Conservation (phyloP, 2,113 vertebrate genomes). For the Montifringilla adamsi region DNA sequence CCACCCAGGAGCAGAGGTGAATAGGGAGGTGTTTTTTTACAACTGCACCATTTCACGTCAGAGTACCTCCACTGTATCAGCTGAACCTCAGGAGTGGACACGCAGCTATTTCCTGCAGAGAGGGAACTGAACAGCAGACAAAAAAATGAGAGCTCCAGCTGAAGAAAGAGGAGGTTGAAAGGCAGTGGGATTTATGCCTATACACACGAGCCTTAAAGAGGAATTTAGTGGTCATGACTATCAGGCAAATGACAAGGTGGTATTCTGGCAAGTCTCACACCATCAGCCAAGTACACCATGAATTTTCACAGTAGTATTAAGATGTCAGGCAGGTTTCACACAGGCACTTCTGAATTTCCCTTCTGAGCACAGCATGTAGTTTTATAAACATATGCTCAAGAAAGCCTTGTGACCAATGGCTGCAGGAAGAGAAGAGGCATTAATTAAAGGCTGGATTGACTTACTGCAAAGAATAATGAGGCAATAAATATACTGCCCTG, state of each 20-base stretch:
- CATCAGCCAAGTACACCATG: neutral
- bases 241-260: neutral
- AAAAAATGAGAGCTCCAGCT: neutral
- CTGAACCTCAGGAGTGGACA: neutral
- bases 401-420: neutral
- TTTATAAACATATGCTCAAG: slow-evolving; percentile 26
- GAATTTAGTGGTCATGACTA: neutral
- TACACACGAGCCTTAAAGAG: neutral
- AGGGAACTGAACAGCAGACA: neutral
- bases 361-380: neutral
- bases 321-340: slow-evolving; percentile 24
- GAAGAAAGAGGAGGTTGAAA: neutral
- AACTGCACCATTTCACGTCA: neutral
- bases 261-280: neutral
- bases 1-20: neutral
- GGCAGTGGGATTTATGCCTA: neutral
- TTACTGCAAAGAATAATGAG: slow-evolving; percentile 48
- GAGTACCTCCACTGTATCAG: neutral
- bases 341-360: neutral
- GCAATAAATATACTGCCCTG: slow-evolving; percentile 45
- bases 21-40: neutral
- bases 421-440: neutral
- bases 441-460: slow-evolving; percentile 35
- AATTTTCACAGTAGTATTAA: neutral
- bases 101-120: neutral